Evolutionary conservation across 2,797 vertebrate species (phyloP), one percentile per base, ranked within the genome.

Genomic region (Fistularia tabacaria): DNA sequence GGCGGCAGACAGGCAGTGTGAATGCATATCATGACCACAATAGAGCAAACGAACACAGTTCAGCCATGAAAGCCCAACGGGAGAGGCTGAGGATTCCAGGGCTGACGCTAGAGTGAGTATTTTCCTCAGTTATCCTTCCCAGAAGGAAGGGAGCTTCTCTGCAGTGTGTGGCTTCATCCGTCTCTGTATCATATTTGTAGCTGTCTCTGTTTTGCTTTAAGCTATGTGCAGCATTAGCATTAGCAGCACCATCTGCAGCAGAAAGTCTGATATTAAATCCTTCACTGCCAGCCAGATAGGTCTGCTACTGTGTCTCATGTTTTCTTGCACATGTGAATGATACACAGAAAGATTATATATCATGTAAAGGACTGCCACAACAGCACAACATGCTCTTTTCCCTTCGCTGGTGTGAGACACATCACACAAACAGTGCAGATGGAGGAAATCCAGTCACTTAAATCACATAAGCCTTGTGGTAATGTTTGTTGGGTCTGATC

Each of bases 71-170:
- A 97, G 93, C 95, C 91, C 96, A 99, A 91, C 95, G 96, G 91
- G 97, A 99, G 88, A 93, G 97, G 88, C 94, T 99, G 80, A 94
- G 97, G 82, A 99, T 99, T 92, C 96, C 97, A 59, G 97, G 97
- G 90, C 93, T 99, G 95, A 98, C 97, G 88, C 92, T 99, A 87
- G 97, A 99, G 97, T 99, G 94, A 99, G 97, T 99, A 99, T 96
- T 90, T 87, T 87, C 90, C 77, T 79, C 86, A 85, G 50, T 73
- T 73, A 37, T 80, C 57, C 61, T 54, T 6, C 52, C 7, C 41
- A 39, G 45, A 15, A 25, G 14, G 63, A 57, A 62, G 64, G 63
- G 73, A 10, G 77, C 66, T 74, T 53, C 64, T 66, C 68, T 54
- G 73, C 80, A 54, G 74, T 59, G 45, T 70, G 63, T 43, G 8